Conservation (phyloP, 1,140 invertebrate genomes). For the Brachionus rubens region DNA sequence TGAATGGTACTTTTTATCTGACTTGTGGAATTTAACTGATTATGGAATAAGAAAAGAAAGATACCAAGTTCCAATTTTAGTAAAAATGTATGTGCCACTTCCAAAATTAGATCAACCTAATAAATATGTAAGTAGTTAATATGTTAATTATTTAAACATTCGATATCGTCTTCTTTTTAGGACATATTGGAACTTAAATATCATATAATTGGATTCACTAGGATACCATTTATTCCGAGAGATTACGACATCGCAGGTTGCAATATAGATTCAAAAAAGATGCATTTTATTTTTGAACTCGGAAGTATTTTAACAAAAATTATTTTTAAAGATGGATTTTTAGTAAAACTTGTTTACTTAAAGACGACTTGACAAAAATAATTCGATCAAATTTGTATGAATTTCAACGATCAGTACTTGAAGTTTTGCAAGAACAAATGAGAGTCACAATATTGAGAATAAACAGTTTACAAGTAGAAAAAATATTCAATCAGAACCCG, state of each 20-base stretch:
- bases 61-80: background rate
- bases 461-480: background rate
- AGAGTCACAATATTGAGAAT: constrained; percentile 32
- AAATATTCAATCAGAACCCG: background rate
- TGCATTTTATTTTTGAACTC: constrained; percentile 13
- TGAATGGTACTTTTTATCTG: constrained; percentile 35
- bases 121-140: constrained; percentile 9
- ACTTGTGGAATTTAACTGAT: background rate
- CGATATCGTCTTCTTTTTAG: background rate
- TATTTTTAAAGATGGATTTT: background rate
- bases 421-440: background rate
- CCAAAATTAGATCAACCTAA: background rate
- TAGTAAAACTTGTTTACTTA: background rate
- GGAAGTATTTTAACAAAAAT: background rate
- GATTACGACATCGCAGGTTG: constrained; percentile 1
- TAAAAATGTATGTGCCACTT: constrained; percentile 15
- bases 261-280: background rate
- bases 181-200: background rate
- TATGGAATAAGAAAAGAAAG: background rate
- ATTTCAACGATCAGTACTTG: background rate
- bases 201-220: constrained; percentile 1
- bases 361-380: constrained; percentile 6
- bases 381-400: constrained; percentile 43
- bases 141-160: background rate
- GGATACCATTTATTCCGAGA: background rate